A percentile compares a stretch with the other conserved stretches of the same genome.
Conservation (phyloP, 2,888 invertebrate species). For the Aphodius granarius region DNA sequence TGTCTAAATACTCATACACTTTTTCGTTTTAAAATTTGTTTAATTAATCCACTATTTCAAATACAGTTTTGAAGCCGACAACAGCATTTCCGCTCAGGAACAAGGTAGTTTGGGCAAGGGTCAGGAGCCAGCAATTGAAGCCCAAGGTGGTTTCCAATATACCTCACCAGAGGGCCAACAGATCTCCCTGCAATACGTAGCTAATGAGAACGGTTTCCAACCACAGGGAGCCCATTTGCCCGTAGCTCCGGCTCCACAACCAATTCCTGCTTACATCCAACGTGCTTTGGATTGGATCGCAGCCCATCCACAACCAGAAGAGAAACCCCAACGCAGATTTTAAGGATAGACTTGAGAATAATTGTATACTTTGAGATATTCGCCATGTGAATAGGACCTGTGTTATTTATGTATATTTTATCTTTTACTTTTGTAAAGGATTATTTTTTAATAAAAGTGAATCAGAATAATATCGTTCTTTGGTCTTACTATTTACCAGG, state of each 20-base stretch:
- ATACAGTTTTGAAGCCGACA: constrained; percentile 62
- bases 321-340: background rate
- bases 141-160: constrained; percentile 59
- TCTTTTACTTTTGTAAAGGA: background rate
- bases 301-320: constrained; percentile 56
- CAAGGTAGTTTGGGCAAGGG: constrained; percentile 59
- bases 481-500: too few species aligned
- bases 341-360: background rate
- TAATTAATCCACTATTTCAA: constrained; percentile 13
- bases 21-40: background rate
- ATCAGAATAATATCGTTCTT: background rate
- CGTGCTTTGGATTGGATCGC: constrained; percentile 68
- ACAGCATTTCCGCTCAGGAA: constrained; percentile 64
- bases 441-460: background rate
- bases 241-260: constrained; percentile 63
- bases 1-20: too few species aligned
- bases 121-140: constrained; percentile 54
- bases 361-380: background rate
- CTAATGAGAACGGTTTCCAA: constrained; percentile 72
- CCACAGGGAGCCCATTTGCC: constrained; percentile 57
- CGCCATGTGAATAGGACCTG: background rate
- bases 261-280: constrained; percentile 68
- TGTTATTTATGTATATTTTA: background rate
- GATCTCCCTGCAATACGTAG: constrained; percentile 61
- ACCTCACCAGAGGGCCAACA: constrained; percentile 65